Evolutionary conservation across 2,113 vertebrate species (phyloP), one percentile per base, ranked within the genome.

Genomic region (Hepsetus odoe): DNA sequence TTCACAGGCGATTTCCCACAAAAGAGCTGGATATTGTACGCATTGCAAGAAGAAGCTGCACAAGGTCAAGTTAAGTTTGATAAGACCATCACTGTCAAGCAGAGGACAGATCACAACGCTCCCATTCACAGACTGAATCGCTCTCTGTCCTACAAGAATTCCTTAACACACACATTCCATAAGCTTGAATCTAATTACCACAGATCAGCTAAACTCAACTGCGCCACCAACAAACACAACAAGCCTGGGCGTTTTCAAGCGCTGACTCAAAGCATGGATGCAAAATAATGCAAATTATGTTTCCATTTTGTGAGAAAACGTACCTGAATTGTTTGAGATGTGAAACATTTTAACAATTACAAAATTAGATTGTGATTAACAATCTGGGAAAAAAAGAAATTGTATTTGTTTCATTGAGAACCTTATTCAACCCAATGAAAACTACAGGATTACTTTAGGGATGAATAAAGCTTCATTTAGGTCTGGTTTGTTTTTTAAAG

Each of bases 151-250:
- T 80, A 67, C 53, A 35, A 28, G 65, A 83, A 76, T 75, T 83
- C 77, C 77, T 68, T 46, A 67, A 80, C 72, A 72, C 81, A 79
- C 77, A 80, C 72, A 80, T 72, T 72, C 77, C 77, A 83, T 68
- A 73, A 59, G 61, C 51, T 38, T 30, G 46, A 80, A 80, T 59
- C 70, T 49, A 51, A 83, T 76, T 76, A 72, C 73, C 65, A 58
- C 11, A 40, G 49, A 44, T 1, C 35, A 62, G 58, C 76, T 70
- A 6, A 42, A 62, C n/a, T 33, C 33, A n/a, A 44, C 24, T 62
- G n/a, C 56, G 40, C 35, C 51, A 42, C 46, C 35, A 38, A 72
- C 33, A 65, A 72, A 70, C 62, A 74, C 18, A 33, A 62, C 35
- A 53, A 18, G 70, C 18, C 8, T 33, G 62, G 51, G 30, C 22